These are phyloP conservation scores for Neostethus bicornis DNA, from an alignment of 2,797 vertebrate species.

Conservation along the genomic window DNA sequence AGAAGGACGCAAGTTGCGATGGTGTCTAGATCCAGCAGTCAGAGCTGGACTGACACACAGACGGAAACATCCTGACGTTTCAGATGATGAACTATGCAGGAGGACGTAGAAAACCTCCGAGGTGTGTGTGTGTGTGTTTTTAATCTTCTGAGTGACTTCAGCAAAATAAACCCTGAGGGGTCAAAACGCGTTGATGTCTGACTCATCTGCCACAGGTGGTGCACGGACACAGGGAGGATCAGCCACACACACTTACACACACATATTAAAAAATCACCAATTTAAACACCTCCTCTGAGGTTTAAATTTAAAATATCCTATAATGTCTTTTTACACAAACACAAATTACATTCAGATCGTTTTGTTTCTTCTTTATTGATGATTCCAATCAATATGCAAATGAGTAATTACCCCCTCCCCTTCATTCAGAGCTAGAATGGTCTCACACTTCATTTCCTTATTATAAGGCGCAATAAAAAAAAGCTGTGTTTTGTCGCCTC, in stretches of 20 bases:
- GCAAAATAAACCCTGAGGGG: slow-evolving; percentile 15
- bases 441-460: slow-evolving; percentile 23
- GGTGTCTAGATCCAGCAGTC: slow-evolving; percentile 34
- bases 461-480: background rate
- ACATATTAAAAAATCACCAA: background rate
- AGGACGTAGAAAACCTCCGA: slow-evolving; percentile 15
- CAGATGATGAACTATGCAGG: slow-evolving; percentile 49
- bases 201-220: slow-evolving; percentile 68
- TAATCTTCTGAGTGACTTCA: slow-evolving; percentile 1
- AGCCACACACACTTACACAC: background rate
- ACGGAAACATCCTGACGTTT: slow-evolving; percentile 73
- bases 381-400: background rate
- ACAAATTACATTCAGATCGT: background rate
- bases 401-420: background rate
- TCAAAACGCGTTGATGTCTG: slow-evolving; percentile 33
- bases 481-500: slow-evolving; percentile 71
- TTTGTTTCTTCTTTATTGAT: background rate
- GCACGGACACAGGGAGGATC: slow-evolving; percentile 29
- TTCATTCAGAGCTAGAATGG: slow-evolving; percentile 30
- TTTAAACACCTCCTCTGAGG: background rate
- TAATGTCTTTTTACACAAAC: background rate
- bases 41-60: slow-evolving; percentile 36
- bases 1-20: slow-evolving; percentile 7
- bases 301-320: background rate
- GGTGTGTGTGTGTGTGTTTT: background rate